Evolutionary conservation across 2,113 vertebrate species (phyloP), one percentile per base, ranked within the genome.

Genomic region (Australoheros scitulus): DNA sequence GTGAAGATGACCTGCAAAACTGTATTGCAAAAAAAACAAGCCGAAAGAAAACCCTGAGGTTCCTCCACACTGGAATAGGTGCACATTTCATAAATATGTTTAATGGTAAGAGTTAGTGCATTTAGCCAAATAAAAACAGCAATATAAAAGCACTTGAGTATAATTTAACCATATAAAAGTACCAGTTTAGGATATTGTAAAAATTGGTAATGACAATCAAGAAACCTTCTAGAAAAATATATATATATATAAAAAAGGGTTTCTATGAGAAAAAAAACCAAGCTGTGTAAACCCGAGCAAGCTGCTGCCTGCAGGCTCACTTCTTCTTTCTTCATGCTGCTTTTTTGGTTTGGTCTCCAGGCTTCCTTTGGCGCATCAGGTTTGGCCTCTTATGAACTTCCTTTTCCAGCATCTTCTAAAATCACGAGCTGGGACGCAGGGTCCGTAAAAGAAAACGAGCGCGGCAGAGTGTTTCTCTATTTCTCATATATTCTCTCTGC

Each of bases 361-460:
- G 89, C 72, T 88, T 92, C 84, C 94, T 91, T 63, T 82, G 90
- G 83, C 79, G 60, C 76, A 91, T 92, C 77, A 94, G 84, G 6
- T 90, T 92, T 18, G 90, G 93, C 65, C 92, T 88, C 76, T 92
- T 93, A 56, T 93, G 92, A 20, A 93, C 93, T 61, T 91, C 92
- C 64, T 92, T 87, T 68, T 94, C 90, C 75, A 90, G 81, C 81
- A 95, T 82, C 88, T 94, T 95, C 65, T 83, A 76, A 56, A 79
- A 82, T 88, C 82, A 94, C 80, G 34, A 86, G 72, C 43, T 89
- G 78, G 74, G 95, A 92, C 94, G 91, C 82, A 22, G 15, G 76
- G 79, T 83, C 79, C 64, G 38, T 18, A 78, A 34, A 41, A 68
- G 60, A 72, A 79, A 79, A 41, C 9, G 34, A 75, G n/a, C 1